Evolutionary conservation across 2,888 invertebrate species (phyloP).

Genomic region (Zygogramma bicolorata): DNA sequence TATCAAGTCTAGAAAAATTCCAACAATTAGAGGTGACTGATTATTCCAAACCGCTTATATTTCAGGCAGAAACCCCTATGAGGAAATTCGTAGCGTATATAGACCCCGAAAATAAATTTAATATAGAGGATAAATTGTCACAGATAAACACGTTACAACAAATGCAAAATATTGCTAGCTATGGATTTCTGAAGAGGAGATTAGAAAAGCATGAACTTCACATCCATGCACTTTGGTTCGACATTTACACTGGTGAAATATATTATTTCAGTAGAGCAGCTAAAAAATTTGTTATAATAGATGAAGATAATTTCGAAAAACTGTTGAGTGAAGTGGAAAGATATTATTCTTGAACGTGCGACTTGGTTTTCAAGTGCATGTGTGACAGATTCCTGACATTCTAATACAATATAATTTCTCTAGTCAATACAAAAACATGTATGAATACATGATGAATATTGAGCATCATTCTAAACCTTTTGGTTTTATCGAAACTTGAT

Average conservation of each 20-base stretch:
- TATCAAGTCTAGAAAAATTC: conserved; percentile 85
- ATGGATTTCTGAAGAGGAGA: conserved; percentile 87
- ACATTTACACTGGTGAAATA: conserved; percentile 96
- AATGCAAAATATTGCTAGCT: conserved; percentile 91
- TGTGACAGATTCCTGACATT: too few species aligned
- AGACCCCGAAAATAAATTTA: conserved; percentile 91
- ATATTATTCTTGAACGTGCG: conserved; percentile 77
- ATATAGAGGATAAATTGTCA: conserved; percentile 91
- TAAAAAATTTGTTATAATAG: conserved; percentile 87
- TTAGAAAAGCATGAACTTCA: conserved; percentile 85
- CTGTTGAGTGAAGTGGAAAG: conserved; percentile 82
- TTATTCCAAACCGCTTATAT: conserved; percentile 80
- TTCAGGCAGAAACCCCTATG: conserved; percentile 88
- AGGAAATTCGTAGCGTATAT: conserved; percentile 93
- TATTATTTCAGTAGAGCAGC: conserved; percentile 92
- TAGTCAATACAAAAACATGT: too few species aligned
- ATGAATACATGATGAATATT: too few species aligned
- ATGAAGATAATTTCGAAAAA: conserved; percentile 82
- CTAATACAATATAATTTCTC: too few species aligned
- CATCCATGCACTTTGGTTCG: conserved; percentile 97
- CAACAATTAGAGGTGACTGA: conserved; percentile 75
- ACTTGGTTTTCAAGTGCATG: too few species aligned
- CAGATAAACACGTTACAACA: conserved; percentile 95
- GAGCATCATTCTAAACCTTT: too few species aligned
- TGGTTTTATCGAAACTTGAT: too few species aligned